These are phyloP conservation scores for Urocitellus parryii DNA, from an alignment of 2,113 vertebrate species.

Conservation along the genomic window DNA sequence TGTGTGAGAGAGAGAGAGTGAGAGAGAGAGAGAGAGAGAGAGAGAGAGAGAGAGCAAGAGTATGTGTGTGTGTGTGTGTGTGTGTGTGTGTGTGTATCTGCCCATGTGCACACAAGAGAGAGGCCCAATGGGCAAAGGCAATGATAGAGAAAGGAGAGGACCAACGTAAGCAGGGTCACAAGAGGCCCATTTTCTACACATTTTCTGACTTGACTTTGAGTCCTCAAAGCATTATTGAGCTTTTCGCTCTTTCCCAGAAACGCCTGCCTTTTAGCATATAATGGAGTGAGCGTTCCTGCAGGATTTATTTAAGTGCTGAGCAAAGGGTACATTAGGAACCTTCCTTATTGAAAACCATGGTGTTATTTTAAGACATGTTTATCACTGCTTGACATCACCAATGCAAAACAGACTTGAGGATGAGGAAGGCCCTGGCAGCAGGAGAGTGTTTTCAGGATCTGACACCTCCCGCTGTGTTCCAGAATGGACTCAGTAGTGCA, in stretches of 20 bases:
- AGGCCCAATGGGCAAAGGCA: background rate
- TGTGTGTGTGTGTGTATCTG: too few relatives aligned
- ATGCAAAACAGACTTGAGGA: constrained; percentile 1
- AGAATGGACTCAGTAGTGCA: background rate
- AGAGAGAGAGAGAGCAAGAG: too few relatives aligned
- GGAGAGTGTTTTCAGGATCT: background rate
- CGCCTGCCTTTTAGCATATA: background rate
- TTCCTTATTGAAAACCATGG: constrained; percentile 24
- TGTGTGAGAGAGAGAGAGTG: background rate
- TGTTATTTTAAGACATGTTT: constrained; percentile 62
- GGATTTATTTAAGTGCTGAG: constrained; percentile 17
- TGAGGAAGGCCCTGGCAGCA: background rate
- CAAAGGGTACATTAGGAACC: constrained; percentile 20
- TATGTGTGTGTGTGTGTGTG: too few relatives aligned
- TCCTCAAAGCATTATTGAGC: background rate
- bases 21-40: background rate
- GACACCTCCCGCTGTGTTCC: background rate
- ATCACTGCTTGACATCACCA: constrained; percentile 29
- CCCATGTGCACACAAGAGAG: too few relatives aligned
- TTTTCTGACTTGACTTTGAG: background rate
- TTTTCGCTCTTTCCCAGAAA: constrained; percentile 42
- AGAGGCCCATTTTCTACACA: background rate
- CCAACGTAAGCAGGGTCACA: background rate
- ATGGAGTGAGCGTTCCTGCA: background rate
- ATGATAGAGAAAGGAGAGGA: background rate